Percentiles rank a stretch among this genome's conserved stretches.
Evolutionary conservation across 2,888 invertebrate genomes (phyloP).

Genomic region (Ornithoptera alexandrae): DNA sequence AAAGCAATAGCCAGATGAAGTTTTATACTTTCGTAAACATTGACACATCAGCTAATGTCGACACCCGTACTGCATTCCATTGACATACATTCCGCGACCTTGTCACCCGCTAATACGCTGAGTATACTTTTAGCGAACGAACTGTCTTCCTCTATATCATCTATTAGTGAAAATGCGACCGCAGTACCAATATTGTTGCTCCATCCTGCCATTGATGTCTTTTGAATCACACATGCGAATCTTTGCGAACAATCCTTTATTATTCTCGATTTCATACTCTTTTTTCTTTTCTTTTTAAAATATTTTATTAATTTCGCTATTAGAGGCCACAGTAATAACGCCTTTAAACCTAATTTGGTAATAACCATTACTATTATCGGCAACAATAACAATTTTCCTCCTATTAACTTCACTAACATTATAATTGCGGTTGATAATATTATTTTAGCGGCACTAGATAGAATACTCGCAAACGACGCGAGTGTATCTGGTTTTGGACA

Average conservation of each 20-base stretch:
- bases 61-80: constrained; percentile 70
- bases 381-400: constrained; percentile 64
- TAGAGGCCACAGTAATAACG: constrained; percentile 70
- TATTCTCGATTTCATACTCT: constrained; percentile 58
- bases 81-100: constrained; percentile 73
- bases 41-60: constrained; percentile 69
- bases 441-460: constrained; percentile 72
- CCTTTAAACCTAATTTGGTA: constrained; percentile 68
- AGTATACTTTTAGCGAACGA: constrained; percentile 64
- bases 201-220: constrained; percentile 56
- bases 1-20: constrained; percentile 43
- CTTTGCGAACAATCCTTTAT: constrained; percentile 67
- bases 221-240: constrained; percentile 65
- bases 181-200: constrained; percentile 65
- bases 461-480: constrained; percentile 63
- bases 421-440: constrained; percentile 69
- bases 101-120: constrained; percentile 66
- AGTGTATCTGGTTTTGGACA: constrained; percentile 65
- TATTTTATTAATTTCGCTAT: constrained; percentile 69
- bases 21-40: constrained; percentile 51
- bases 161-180: constrained; percentile 64
- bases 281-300: constrained; percentile 70
- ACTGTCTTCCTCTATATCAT: constrained; percentile 65
- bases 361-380: constrained; percentile 62
- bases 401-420: constrained; percentile 62